A percentile compares a stretch with the other conserved stretches of the same genome.
Evolutionary conservation across 2,113 vertebrate species (phyloP).

Genomic region (Penelope pileata): DNA sequence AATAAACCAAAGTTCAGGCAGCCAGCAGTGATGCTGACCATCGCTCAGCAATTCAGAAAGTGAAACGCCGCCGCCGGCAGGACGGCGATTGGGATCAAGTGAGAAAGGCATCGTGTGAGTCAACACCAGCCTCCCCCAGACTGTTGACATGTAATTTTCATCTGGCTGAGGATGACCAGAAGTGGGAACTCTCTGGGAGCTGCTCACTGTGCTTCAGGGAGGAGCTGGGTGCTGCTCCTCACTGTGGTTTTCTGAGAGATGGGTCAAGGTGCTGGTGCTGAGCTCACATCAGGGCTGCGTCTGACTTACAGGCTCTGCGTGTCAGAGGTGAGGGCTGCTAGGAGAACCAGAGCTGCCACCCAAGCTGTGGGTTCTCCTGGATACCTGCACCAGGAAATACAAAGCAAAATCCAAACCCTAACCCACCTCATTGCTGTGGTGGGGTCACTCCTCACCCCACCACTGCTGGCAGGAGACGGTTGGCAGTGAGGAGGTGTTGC

Average conservation of each 20-base stretch:
- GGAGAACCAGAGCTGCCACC: neutral
- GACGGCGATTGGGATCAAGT: fast-evolving
- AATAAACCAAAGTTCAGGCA: constrained; percentile 64
- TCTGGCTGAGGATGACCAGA: neutral
- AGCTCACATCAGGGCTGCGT: too few species aligned
- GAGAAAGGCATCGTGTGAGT: neutral
- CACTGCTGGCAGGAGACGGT: neutral
- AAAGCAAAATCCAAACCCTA: neutral
- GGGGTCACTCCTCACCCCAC: neutral
- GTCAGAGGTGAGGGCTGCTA: neutral
- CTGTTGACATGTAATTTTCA: neutral
- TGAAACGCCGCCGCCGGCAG: neutral
- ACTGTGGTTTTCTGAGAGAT: neutral
- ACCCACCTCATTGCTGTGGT: neutral
- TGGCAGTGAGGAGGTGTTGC: neutral
- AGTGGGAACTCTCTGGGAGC: neutral
- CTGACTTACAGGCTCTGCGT: too few species aligned
- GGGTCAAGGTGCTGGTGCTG: neutral
- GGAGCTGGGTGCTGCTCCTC: too few species aligned
- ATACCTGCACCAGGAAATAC: neutral
- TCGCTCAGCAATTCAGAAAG: neutral
- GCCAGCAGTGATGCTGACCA: neutral
- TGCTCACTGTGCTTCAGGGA: too few species aligned
- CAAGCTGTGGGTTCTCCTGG: fast-evolving
- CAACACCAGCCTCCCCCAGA: neutral